Evolutionary conservation across 2,113 vertebrate species (phyloP).

Genomic region (Danio rerio): DNA sequence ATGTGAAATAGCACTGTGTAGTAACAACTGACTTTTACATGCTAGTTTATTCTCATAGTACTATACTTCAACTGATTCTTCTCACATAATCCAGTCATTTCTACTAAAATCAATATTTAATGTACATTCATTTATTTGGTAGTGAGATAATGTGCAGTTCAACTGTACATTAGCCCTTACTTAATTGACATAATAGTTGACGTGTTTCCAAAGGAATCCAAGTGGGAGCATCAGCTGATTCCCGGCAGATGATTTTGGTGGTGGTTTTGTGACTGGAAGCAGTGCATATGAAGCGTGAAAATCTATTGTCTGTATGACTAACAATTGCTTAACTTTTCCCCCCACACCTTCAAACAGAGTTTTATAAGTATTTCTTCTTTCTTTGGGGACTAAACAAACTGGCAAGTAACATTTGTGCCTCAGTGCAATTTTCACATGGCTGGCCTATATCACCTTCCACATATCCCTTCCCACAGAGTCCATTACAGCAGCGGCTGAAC

Average conservation of each 20-base stretch:
- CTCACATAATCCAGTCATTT: not conserved
- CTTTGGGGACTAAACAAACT: slow-evolving; percentile 51
- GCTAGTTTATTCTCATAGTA: too few relatives aligned
- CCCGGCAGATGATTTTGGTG: not conserved
- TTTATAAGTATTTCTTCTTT: slow-evolving; percentile 46
- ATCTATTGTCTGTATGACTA: not conserved
- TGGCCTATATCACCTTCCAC: slow-evolving; percentile 60
- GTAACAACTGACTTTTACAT: not conserved
- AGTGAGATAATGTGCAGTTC: not conserved
- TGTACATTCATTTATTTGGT: slow-evolving; percentile 8
- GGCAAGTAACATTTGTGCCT: slow-evolving; percentile 58
- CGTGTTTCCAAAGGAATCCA: not conserved
- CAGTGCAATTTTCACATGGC: slow-evolving; percentile 57
- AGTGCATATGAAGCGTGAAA: not conserved
- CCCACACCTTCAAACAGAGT: slow-evolving; percentile 48
- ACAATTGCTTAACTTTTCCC: not conserved
- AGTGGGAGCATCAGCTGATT: not conserved
- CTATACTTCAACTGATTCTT: not conserved
- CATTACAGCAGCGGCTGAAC: slow-evolving; percentile 79
- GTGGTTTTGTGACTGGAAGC: not conserved
- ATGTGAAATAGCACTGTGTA: too few relatives aligned
- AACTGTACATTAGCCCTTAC: not conserved
- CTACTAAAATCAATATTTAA: not conserved
- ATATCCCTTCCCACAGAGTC: slow-evolving; percentile 74
- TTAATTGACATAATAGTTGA: not conserved